Conservation (phyloP, 2,888 invertebrate genomes). For the Hemaris fuciformis region DNA sequence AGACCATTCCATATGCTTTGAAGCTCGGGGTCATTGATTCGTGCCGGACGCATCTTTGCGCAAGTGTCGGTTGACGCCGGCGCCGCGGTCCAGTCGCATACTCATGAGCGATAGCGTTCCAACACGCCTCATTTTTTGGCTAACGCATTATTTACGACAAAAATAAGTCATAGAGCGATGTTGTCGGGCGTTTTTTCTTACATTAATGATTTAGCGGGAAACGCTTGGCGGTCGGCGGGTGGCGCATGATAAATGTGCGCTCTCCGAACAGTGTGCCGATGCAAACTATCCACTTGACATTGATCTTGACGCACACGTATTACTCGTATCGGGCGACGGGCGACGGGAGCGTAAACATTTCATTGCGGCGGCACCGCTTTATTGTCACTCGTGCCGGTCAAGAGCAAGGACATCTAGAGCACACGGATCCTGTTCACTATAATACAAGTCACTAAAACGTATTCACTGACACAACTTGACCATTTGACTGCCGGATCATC, state of each 20-base stretch:
- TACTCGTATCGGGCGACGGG: not conserved
- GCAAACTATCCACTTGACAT: conserved; percentile 37
- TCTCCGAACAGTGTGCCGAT: conserved; percentile 7
- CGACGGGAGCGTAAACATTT: conserved; percentile 23
- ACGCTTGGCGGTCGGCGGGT: not conserved
- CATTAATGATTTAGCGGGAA: not conserved
- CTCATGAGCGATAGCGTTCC: not conserved
- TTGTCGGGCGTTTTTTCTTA: conserved; percentile 11
- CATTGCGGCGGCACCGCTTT: conserved; percentile 19
- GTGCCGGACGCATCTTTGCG: conserved; percentile 34
- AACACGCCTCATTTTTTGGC: not conserved
- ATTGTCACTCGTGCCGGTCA: conserved; percentile 28
- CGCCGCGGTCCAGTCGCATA: not conserved
- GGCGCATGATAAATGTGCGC: not conserved
- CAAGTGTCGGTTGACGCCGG: not conserved
- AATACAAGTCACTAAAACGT: not conserved
- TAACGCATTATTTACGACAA: conserved; percentile 31
- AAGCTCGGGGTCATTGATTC: conserved; percentile 48
- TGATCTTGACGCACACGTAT: conserved; percentile 29
- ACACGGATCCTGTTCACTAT: not conserved
- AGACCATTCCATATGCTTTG: conserved; percentile 16
- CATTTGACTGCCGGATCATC: not conserved
- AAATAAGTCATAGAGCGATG: conserved; percentile 37
- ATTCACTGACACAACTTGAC: not conserved
- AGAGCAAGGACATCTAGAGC: conserved; percentile 30